Base-by-base conservation (phyloP, 2,113 vertebrate genomes). In the Corvus hawaiiensis region DNA sequence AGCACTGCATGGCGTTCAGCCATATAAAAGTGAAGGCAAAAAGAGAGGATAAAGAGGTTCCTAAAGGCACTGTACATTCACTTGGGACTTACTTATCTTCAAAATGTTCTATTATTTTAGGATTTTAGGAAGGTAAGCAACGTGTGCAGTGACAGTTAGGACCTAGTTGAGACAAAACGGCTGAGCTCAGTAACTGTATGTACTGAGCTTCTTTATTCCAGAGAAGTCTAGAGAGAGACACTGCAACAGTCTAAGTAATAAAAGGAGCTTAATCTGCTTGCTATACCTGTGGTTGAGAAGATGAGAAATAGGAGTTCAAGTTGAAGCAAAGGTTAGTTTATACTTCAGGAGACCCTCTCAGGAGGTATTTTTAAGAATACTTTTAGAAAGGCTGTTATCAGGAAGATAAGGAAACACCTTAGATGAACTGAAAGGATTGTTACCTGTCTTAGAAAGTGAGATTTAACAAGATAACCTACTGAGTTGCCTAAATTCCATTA, bases 1-100 rank as follows among this genome's bases (percentile, higher is more conserved):
- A 82, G 18, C 37, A 32, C 8, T 37, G 18, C 20, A 9, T 2
- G 1, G 3, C 2, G 0, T 51, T 72, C 74, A 64, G 30, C n/a
- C 62, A 11, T 20, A 3, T 27, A 32, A 64, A 48, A 82, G 8
- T 37, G 32, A 74, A 54, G 21, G 16, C 7, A 83, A 84, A 74
- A 69, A 35, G 4, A 61, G 24, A 54, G 71, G n/a, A 49, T 13
- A 5, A 87, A 82, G 55, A 63, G 18, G 3, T 56, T 85, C 24
- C 16, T 48, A 71, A 89, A 87, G 26, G 14, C 23, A 30, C 26
- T 35, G 14, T 48, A 24, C 7, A 37, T 63, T 48, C 58, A 66
- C 16, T 59, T 68, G 19, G 10, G 58, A 56, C 15, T 85, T 55
- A 28, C 22, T 51, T 69, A 30, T 58, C 26, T 76, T 94, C 10